phyloP scores from a whole-genome alignment of 2,113 vertebrate genomes.

The Tragelaphus scriptus region DNA sequence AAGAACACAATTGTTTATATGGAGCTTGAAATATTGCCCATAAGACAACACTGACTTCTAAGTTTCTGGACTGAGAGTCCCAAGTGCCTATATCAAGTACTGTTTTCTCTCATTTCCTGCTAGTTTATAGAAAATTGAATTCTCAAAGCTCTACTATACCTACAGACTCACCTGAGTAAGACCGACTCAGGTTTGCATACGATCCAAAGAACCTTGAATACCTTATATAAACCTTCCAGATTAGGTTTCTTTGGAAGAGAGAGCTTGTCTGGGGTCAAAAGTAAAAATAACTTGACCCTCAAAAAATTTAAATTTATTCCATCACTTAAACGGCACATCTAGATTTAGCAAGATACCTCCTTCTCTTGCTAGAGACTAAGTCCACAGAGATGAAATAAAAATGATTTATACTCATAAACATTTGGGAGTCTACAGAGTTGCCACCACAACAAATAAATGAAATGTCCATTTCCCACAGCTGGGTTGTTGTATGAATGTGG shows the following conservation, averaged over 20 bases:
- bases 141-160: neutral
- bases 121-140: conserved; percentile 30
- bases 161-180: conserved; percentile 1
- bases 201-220: neutral
- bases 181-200: neutral
- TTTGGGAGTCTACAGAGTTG: neutral
- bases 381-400: conserved; percentile 20
- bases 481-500: neutral
- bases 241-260: conserved; percentile 23
- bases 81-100: neutral
- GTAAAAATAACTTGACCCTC: conserved; percentile 38
- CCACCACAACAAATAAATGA: neutral
- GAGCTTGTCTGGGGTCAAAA: neutral
- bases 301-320: conserved; percentile 31
- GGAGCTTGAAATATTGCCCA: neutral
- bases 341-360: neutral
- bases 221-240: neutral
- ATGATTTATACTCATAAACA: neutral
- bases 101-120: conserved; percentile 1
- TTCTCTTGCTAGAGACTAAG: neutral
- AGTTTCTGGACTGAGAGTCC: neutral
- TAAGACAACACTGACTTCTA: neutral
- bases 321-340: neutral
- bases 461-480: neutral
- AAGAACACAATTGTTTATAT: neutral